Conservation (phyloP, 2,797 vertebrate genomes). For the Sebastes taczanowskii region DNA sequence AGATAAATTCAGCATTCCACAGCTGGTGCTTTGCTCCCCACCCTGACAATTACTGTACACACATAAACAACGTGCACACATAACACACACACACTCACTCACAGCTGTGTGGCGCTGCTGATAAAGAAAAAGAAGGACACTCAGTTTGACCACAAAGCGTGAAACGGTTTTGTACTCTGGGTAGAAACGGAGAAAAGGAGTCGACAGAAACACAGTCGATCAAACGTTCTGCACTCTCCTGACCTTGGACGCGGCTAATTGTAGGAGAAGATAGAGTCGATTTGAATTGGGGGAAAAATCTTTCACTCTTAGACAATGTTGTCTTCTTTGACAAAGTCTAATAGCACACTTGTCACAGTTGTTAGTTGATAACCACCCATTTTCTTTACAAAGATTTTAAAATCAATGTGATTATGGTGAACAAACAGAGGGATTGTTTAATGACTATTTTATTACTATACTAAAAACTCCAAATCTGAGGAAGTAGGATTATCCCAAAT, state of each 20-base stretch:
- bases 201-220: not conserved
- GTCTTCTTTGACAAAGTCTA: not conserved
- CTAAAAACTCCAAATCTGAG: not conserved
- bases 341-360: not conserved
- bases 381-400: not conserved
- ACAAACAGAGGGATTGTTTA: not conserved
- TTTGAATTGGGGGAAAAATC: not conserved
- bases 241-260: not conserved
- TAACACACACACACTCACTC: conserved; percentile 4
- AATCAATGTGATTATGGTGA: not conserved
- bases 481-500: not conserved
- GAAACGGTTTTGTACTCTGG: not conserved
- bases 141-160: not conserved
- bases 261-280: not conserved
- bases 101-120: not conserved
- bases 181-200: not conserved
- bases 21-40: conserved; percentile 55
- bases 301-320: not conserved
- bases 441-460: not conserved
- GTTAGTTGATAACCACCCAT: too few relatives aligned
- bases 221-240: not conserved
- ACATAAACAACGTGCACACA: conserved; percentile 23
- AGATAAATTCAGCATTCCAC: conserved; percentile 70
- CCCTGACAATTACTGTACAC: conserved; percentile 52
- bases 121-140: conserved; percentile 1